A percentile compares a stretch with the other conserved stretches of the same genome.
Conservation (phyloP, 1,140 invertebrate species). For the roundworm (Caenorhabditis elegans) region WBcel235 BX284603.4:9492001-9492500, state of each 20-base stretch:
- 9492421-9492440: conserved; percentile 22
- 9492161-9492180: conserved; percentile 4
- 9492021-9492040: background rate
- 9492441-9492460: conserved; percentile 34
- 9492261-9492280: conserved; percentile 44
- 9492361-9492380: conserved; percentile 46
- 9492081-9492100: background rate
- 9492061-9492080: background rate
- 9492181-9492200: background rate
- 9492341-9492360: conserved; percentile 35
- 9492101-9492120: background rate
- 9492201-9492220: background rate
- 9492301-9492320: conserved; percentile 44
- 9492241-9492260: background rate
- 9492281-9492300: conserved; percentile 48
- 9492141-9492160: background rate
- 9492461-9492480: conserved; percentile 45
- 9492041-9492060: background rate
- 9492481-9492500: no score
- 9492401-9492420: conserved; percentile 38
- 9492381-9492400: conserved; percentile 42
- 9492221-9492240: conserved; percentile 12
- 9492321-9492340: conserved; percentile 27
- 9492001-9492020: background rate
- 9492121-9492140: background rate